Percentiles rank a stretch among this genome's conserved stretches.
Evolutionary conservation across 1,140 invertebrate species (phyloP).

Genomic region (Monochamus saltuarius): DNA sequence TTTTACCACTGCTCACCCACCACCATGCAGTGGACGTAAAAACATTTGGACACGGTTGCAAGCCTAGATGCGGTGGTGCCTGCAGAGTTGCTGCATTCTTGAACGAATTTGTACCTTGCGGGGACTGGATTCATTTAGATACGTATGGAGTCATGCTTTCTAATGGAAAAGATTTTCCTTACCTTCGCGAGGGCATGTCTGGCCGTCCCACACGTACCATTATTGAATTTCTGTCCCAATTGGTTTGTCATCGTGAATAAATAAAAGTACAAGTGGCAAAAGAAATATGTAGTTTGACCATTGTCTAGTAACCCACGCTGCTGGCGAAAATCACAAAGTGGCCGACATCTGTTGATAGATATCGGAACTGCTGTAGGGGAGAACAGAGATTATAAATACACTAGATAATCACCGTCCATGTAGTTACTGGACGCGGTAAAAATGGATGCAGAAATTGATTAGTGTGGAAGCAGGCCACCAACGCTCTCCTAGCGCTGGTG

Average conservation of each 20-base stretch:
- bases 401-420: no score
- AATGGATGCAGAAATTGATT: no score
- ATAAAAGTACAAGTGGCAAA: not conserved
- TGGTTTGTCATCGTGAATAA: conserved; percentile 54
- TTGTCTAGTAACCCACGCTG: no score
- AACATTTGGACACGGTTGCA: conserved; percentile 56
- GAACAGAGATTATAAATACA: no score
- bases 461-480: no score
- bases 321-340: no score
- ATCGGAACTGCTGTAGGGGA: no score
- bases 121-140: conserved; percentile 70
- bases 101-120: conserved; percentile 65
- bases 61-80: conserved; percentile 54
- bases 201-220: conserved; percentile 64
- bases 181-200: conserved; percentile 60
- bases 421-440: no score
- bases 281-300: no score
- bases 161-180: conserved; percentile 59
- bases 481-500: no score
- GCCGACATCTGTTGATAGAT: no score
- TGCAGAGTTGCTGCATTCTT: conserved; percentile 75
- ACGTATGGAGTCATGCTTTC: conserved; percentile 65
- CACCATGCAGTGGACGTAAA: conserved; percentile 58
- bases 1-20: conserved; percentile 50
- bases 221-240: conserved; percentile 60